Conservation (phyloP, 2,888 invertebrate species). For the Pachliopta kotzebuea region DNA sequence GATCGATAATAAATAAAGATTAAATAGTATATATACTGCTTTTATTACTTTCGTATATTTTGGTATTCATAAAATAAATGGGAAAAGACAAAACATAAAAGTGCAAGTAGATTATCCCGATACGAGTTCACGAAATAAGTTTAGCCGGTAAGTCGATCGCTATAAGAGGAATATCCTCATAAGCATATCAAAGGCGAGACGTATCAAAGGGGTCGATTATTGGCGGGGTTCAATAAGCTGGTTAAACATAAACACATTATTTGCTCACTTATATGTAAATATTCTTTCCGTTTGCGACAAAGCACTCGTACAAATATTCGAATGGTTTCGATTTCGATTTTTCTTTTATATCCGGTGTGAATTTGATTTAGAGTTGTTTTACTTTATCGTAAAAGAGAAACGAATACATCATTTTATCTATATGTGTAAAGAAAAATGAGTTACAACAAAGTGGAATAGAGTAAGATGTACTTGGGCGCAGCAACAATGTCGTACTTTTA, state of each 20-base stretch:
- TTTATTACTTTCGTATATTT: too few relatives aligned
- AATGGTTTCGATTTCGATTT: neutral
- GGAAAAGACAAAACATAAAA: neutral
- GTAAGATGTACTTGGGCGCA: too few relatives aligned
- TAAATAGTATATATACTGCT: too few relatives aligned
- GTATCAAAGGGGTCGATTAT: constrained; percentile 26
- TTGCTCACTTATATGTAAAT: constrained; percentile 9
- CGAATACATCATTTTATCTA: too few relatives aligned
- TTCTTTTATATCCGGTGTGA: neutral
- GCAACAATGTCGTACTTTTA: too few relatives aligned
- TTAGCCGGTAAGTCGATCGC: constrained; percentile 5
- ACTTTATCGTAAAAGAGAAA: neutral
- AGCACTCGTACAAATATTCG: neutral
- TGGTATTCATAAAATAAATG: too few relatives aligned
- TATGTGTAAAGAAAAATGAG: too few relatives aligned
- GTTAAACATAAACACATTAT: constrained; percentile 10
- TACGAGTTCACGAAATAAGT: constrained; percentile 2
- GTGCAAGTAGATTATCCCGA: constrained; percentile 3
- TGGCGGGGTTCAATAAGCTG: constrained; percentile 19
- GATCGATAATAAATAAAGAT: too few relatives aligned
- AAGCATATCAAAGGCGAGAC: constrained; percentile 24
- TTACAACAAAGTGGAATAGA: too few relatives aligned
- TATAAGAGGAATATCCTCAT: constrained; percentile 17
- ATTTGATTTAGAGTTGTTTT: neutral
- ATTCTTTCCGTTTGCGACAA: constrained; percentile 1